Evolutionary conservation across 2,888 invertebrate genomes (phyloP), one percentile per base, ranked within the genome.

Genomic region (Eurytoma adleriae): DNA sequence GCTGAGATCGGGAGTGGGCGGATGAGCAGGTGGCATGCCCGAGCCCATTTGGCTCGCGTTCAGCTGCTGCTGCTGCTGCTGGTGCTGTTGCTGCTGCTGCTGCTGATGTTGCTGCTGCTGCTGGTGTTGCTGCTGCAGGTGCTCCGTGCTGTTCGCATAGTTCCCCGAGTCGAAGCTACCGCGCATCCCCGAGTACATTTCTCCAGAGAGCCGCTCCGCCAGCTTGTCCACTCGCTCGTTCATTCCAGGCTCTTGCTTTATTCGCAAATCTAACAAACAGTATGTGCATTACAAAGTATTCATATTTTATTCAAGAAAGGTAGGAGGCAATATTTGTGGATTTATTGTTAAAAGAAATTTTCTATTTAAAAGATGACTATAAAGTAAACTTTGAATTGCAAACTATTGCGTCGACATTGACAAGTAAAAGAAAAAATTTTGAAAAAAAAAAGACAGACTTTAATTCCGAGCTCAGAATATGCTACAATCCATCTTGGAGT

Each of bases 221-320:
- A 90, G 79, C 83, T 88, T 90, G 27, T 90, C 90, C 40, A 88
- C 86, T 18, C 89, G 87, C 72, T 90, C 90, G 54, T 89, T 89
- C 16, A 92, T 91, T 40, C 92, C 91, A 27, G 93, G 92, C 85
- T 95, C 94, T 86, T 94, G 92, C 57, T 94, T 93, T 89, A 92
- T 93, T 83, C 90, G 89, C 76, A 91, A 86, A 88, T 91, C 90
- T 91, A 67, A 4, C 48, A 68, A 7, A 20, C 57, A 52, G n/a
- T n/a, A n/a, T n/a, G n/a, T n/a, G n/a, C n/a, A n/a, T n/a, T n/a
- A n/a, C n/a, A n/a, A n/a, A n/a, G n/a, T n/a, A n/a, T n/a, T n/a
- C n/a, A n/a, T n/a, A n/a, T n/a, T n/a, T n/a, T n/a, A n/a, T n/a
- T n/a, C n/a, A n/a, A n/a, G n/a, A n/a, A n/a, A n/a, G n/a, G n/a